These are phyloP conservation scores for Sphaerophoria rueppellii DNA, from an alignment of 2,888 invertebrate species.

Conservation along the genomic window DNA sequence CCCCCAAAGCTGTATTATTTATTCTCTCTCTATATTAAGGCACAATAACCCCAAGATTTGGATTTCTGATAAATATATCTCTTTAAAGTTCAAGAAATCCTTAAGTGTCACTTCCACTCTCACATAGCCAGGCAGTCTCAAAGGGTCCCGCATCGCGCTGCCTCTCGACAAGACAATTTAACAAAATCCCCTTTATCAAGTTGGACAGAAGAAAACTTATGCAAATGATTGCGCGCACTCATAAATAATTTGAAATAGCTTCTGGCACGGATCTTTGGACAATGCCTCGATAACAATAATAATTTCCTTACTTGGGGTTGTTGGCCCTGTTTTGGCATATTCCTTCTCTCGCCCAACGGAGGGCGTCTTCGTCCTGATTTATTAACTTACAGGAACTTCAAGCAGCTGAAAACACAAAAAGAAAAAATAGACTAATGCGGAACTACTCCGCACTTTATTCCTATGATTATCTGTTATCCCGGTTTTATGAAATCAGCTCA, in stretches of 20 bases:
- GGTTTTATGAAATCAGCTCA: slow-evolving; percentile 8
- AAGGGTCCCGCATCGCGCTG: background rate
- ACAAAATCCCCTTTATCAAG: slow-evolving; percentile 6
- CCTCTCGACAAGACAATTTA: background rate
- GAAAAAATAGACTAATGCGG: slow-evolving; percentile 51
- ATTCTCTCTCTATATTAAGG: slow-evolving; percentile 4
- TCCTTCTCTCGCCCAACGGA: background rate
- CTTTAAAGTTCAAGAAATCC: slow-evolving; percentile 55
- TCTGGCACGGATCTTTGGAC: slow-evolving; percentile 42
- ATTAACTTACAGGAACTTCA: slow-evolving; percentile 15
- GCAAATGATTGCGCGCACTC: slow-evolving; percentile 44
- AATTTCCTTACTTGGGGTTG: slow-evolving; percentile 29
- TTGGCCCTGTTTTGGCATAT: slow-evolving; percentile 58
- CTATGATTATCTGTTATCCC: slow-evolving; percentile 48
- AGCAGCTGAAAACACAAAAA: background rate
- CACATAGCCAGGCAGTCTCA: background rate
- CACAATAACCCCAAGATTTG: slow-evolving; percentile 59
- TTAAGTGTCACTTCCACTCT: slow-evolving; percentile 53
- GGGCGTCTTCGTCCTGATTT: slow-evolving; percentile 46
- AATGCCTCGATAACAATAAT: slow-evolving; percentile 3
- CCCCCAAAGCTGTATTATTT: background rate
- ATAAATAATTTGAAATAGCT: slow-evolving; percentile 40
- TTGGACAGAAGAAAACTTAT: slow-evolving; percentile 34
- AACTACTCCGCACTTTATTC: slow-evolving; percentile 52
- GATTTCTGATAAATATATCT: slow-evolving; percentile 49